Evolutionary conservation across 2,113 vertebrate genomes (phyloP).

Genomic region (Coturnix japonica): DNA sequence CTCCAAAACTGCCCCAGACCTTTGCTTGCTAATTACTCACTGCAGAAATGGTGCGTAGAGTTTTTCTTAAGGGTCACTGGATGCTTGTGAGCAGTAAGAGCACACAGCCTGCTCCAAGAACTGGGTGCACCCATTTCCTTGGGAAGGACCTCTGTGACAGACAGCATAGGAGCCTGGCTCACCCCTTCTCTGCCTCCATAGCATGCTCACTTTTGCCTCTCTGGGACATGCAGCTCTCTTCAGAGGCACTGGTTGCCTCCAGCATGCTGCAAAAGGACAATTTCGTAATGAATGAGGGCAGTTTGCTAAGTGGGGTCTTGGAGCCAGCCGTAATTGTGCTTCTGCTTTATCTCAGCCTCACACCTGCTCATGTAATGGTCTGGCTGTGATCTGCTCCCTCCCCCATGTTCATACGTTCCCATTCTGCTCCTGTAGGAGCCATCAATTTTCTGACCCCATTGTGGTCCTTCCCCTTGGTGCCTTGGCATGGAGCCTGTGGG

Average conservation of each 20-base stretch:
- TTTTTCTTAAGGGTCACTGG: neutral
- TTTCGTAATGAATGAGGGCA: constrained; percentile 38
- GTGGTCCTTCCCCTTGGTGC: neutral
- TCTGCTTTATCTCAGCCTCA: constrained; percentile 53
- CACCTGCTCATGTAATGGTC: constrained; percentile 50
- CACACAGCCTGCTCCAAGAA: neutral
- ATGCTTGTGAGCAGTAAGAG: neutral
- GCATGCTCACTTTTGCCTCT: neutral
- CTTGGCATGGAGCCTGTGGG: neutral
- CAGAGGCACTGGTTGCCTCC: neutral
- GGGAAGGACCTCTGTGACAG: accelerated
- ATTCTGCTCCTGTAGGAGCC: neutral
- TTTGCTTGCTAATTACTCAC: neutral
- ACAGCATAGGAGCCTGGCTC: neutral
- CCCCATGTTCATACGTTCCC: neutral
- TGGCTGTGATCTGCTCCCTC: neutral
- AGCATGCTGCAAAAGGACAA: neutral
- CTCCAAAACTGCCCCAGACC: neutral
- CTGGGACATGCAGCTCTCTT: neutral
- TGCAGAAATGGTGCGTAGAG: neutral
- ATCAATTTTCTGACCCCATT: neutral
- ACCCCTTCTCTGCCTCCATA: neutral
- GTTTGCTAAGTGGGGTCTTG: constrained; percentile 54
- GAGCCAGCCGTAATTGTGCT: constrained; percentile 6
- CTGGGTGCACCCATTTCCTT: neutral